Evolutionary conservation across 1,140 invertebrate species (phyloP), one percentile per base, ranked within the genome.

Genomic region (Anastrepha obliqua): DNA sequence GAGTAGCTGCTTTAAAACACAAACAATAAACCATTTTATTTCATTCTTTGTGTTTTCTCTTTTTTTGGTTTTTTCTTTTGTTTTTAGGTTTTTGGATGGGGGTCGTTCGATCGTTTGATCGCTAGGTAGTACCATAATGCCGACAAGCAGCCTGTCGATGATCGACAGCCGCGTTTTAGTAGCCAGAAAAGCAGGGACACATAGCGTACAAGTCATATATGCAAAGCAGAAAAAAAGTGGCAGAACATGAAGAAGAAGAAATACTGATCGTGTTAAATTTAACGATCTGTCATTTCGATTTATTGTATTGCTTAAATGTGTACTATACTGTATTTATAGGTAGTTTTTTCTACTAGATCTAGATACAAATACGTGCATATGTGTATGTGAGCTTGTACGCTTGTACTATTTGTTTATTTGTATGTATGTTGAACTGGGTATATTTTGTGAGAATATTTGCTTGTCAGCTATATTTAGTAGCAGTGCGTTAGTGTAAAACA

Each of bases 201-300:
- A 55, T 55, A 58, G 74, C n/a, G 55, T 3, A 55, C 44, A 17
- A 17, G 51, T 55, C 6, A 55, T 55, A 29, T 81, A 81, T 81
- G 74, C 47, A 81, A 81, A 81, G 74, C n/a, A 44, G n/a, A 4
- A 17, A 17, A n/a, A 62, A 62, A 62, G 67, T 39, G 44, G 67
- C 13, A 44, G 42, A 15, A 62, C 7, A 55, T 15, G 13, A 55
- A 81, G 47, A 9, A 55, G 74, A 59, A 60, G 59, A 47, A 55
- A 86, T 86, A 86, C 39, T 29, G 85, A 86, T 86, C 85, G 85
- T 62, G 85, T 86, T 86, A 86, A 86, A 86, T 92, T 92, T 92
- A 92, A 92, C 91, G 91, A 92, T 92, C 91, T 92, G 91, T 92
- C 91, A 92, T 92, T 92, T 92, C 91, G 91, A 92, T 92, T 92